Base-by-base conservation (phyloP, 2,888 invertebrate genomes). In the Agonopterix subpropinquella region DNA sequence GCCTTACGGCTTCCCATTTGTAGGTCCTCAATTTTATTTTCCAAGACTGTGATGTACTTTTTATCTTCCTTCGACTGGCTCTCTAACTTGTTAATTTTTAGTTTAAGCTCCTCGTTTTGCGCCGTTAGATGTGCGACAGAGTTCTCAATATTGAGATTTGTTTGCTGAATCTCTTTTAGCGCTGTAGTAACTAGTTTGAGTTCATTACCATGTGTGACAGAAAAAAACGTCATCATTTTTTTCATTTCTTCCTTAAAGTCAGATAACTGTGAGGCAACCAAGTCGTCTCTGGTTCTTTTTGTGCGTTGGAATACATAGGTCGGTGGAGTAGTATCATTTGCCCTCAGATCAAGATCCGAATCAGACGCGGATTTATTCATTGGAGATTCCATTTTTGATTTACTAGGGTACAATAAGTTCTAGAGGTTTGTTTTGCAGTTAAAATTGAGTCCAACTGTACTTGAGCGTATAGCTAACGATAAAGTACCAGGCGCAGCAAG, bases 81-180 rank as follows among this genome's bases (percentile, higher is more conserved):
- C 11, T 55, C 51, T 11, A 55, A 10, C n/a, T 18, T 11, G 18
- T 49, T 51, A 9, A 49, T 49, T 35, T 11, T 55, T 28, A 49
- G 48, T 39, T 44, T 45, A 15, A 48, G 47, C 9, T 53, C 53
- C 39, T 48, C 49, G 35, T 53, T 53, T 45, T 53, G 56, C 4
- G 44, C 41, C n/a, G 49, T 41, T 3, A 53, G 36, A n/a, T 49
- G 47, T 2, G 47, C 43, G n/a, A 56, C 41, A 5, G 53, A 46
- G 0, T 15, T 45, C 42, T 56, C 51, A 41, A 56, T 52, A 41
- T 47, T 51, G 8, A 35, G 3, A 42, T 50, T 53, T 4, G 53
- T 48, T 9, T 45, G 9, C 9, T 37, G 11, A 37, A 45, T 45
- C 37, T 36, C 37, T 13, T 11, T 37, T 7, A 45, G 36, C 4